Percentiles rank a stretch among this genome's conserved stretches.
phyloP scores from a whole-genome alignment of 2,113 vertebrate species.

The Fregetta grallaria region DNA sequence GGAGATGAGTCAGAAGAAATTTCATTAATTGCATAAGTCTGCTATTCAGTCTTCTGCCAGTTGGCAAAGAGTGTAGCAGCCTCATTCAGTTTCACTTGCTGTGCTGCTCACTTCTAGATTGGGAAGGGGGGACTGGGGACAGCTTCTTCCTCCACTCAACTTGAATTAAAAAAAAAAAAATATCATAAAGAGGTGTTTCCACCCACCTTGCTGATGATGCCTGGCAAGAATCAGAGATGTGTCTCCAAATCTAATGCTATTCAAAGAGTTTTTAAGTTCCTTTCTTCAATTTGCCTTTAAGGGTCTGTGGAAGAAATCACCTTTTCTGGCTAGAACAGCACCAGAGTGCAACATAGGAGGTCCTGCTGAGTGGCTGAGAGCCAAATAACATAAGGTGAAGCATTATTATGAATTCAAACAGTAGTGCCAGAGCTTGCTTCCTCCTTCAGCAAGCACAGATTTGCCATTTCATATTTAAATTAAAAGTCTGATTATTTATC shows the following conservation, averaged over 20 bases:
- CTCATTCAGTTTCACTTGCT: background rate
- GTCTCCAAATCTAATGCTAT: background rate
- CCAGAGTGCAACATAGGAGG: background rate
- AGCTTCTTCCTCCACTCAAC: background rate
- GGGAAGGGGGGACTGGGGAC: background rate
- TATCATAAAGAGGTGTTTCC: background rate
- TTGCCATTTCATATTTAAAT: background rate
- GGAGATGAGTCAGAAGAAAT: background rate
- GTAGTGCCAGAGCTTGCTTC: background rate
- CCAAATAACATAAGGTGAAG: background rate
- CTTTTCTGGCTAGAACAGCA: background rate
- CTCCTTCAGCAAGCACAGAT: background rate
- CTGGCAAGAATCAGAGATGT: background rate
- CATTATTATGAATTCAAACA: conserved; percentile 5
- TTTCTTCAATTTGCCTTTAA: background rate
- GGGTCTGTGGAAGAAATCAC: background rate
- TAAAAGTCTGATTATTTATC: background rate
- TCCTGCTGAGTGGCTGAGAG: background rate
- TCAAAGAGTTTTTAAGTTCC: background rate
- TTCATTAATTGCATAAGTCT: background rate
- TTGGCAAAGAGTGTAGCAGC: background rate
- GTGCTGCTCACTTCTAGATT: conserved; percentile 5
- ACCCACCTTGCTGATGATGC: background rate
- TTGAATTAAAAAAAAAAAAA: background rate
- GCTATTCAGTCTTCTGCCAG: conserved; percentile 6